A percentile compares a stretch with the other conserved stretches of the same genome.
Evolutionary conservation across 2,888 invertebrate genomes (phyloP).

Genomic region (Rhingia rostrata): DNA sequence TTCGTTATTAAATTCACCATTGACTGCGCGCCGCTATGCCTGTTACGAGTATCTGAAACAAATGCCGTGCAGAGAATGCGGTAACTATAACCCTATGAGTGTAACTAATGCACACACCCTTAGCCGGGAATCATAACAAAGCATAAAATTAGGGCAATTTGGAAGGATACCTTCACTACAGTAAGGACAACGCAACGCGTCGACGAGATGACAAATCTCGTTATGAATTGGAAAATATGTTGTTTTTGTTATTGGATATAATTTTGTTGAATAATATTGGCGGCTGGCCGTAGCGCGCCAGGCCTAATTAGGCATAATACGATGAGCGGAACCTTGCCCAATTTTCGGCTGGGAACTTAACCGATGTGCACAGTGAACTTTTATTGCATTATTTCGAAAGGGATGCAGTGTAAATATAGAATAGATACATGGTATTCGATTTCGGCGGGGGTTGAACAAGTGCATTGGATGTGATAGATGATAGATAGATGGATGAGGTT

Average conservation of each 20-base stretch:
- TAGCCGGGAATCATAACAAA: slow-evolving; percentile 75
- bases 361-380: slow-evolving; percentile 46
- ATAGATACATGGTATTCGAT: not conserved
- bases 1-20: slow-evolving; percentile 49
- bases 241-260: slow-evolving; percentile 63
- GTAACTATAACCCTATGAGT: slow-evolving; percentile 64
- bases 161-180: not conserved
- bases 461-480: not conserved
- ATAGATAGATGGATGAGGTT: no score
- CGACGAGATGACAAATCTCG: slow-evolving; percentile 74
- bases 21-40: not conserved
- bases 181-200: slow-evolving; percentile 11
- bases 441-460: not conserved
- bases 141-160: slow-evolving; percentile 79
- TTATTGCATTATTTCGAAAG: slow-evolving; percentile 21
- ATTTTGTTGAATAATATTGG: slow-evolving; percentile 43
- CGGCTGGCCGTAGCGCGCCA: slow-evolving; percentile 37
- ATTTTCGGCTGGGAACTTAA: slow-evolving; percentile 58
- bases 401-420: slow-evolving; percentile 24
- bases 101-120: slow-evolving; percentile 70
- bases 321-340: slow-evolving; percentile 54
- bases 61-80: slow-evolving; percentile 56
- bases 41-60: slow-evolving; percentile 56
- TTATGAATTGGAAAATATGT: slow-evolving; percentile 73
- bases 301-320: slow-evolving; percentile 63